Conservation (phyloP, 2,888 invertebrate genomes). For the Pseudoips prasinana region DNA sequence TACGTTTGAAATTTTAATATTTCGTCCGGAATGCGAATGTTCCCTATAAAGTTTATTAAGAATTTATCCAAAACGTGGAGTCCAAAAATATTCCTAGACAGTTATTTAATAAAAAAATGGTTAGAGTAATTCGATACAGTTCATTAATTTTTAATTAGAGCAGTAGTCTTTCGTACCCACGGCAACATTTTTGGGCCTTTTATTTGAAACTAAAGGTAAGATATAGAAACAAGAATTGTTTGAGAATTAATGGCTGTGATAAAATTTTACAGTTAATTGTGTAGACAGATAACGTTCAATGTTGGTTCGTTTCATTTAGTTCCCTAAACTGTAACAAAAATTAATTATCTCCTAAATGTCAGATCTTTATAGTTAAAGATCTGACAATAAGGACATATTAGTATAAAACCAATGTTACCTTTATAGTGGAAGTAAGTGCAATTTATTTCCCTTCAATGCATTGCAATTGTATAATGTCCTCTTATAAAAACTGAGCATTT, state of each 20-base stretch:
- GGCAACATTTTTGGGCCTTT: constrained; percentile 17
- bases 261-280: no score
- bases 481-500: constrained; percentile 27
- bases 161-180: constrained; percentile 12
- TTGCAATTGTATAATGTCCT: constrained; percentile 20
- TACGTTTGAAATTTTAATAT: constrained; percentile 50
- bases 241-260: no score
- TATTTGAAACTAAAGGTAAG: constrained; percentile 13
- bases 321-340: no score
- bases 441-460: no score
- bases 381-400: no score
- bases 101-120: constrained; percentile 33
- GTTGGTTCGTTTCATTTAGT: no score
- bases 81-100: constrained; percentile 25
- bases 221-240: constrained; percentile 6
- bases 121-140: constrained; percentile 24
- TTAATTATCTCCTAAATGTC: no score
- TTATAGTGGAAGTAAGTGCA: no score
- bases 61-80: constrained; percentile 38
- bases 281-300: no score
- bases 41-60: constrained; percentile 46
- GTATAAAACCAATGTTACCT: no score
- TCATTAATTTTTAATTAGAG: constrained; percentile 33
- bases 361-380: no score
- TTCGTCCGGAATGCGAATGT: constrained; percentile 29